These are phyloP conservation scores for Zaprionus tsacasi DNA, from an alignment of 1,140 invertebrate species.

Conservation along the genomic window DNA sequence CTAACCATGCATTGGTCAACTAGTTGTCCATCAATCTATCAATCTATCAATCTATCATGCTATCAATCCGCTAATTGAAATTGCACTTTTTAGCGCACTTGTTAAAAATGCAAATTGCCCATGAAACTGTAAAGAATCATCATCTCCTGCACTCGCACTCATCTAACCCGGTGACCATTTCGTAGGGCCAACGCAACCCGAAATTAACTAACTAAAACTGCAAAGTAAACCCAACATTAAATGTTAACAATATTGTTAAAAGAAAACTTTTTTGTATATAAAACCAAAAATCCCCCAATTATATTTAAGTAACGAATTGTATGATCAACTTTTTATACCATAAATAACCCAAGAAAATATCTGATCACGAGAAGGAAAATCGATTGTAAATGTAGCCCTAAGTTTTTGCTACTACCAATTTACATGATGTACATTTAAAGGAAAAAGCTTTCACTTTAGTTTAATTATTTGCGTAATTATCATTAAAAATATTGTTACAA, in stretches of 20 bases:
- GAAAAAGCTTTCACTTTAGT: constrained; percentile 82
- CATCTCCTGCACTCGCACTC: not conserved
- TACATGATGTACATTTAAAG: constrained; percentile 79
- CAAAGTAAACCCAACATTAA: constrained; percentile 56
- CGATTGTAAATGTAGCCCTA: constrained; percentile 76
- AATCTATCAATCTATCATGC: constrained; percentile 1
- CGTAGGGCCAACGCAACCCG: constrained; percentile 12
- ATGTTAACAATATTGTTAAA: constrained; percentile 52
- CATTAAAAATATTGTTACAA: constrained; percentile 79
- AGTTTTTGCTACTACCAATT: constrained; percentile 82
- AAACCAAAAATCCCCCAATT: constrained; percentile 55
- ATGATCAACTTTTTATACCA: constrained; percentile 70
- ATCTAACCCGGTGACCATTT: constrained; percentile 12
- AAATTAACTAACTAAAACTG: constrained; percentile 26
- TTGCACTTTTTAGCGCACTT: constrained; percentile 84
- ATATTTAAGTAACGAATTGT: constrained; percentile 60
- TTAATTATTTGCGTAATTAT: constrained; percentile 81
- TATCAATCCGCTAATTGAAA: constrained; percentile 34
- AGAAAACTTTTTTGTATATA: constrained; percentile 58
- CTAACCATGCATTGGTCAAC: constrained; percentile 10
- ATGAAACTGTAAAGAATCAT: not conserved
- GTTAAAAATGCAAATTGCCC: constrained; percentile 83
- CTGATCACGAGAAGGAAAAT: constrained; percentile 25
- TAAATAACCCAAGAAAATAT: constrained; percentile 32
- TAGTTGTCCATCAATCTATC: constrained; percentile 7